phyloP scores from a whole-genome alignment of 2,797 vertebrate species.

The Gorsachius magnificus region DNA sequence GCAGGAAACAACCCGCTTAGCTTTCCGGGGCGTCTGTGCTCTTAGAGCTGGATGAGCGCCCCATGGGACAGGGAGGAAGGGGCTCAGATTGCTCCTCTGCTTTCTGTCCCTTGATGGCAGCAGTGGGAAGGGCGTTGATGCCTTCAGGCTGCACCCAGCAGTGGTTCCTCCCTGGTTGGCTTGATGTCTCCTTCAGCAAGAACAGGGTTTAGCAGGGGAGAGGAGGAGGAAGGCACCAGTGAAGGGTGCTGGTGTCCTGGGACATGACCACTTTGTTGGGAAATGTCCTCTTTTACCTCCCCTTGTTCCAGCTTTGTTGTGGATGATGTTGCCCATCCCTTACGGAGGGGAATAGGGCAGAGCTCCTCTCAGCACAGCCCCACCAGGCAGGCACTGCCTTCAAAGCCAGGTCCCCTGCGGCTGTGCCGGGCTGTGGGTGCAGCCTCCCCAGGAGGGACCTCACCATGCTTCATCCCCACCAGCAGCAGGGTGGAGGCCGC shows the following conservation, averaged over 20 bases:
- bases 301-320: not conserved
- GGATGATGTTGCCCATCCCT: not conserved
- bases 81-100: not conserved
- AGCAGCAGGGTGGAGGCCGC: not conserved
- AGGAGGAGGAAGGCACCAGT: not conserved
- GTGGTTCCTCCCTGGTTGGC: not conserved
- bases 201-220: not conserved
- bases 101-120: not conserved
- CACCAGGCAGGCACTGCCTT: not conserved
- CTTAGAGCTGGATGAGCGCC: not conserved
- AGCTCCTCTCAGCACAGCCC: not conserved
- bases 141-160: not conserved
- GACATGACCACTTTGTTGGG: not conserved
- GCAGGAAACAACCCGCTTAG: not conserved
- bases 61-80: not conserved
- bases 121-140: not conserved
- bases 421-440: not conserved
- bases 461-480: rapidly evolving
- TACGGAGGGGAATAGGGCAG: rapidly evolving
- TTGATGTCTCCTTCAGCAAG: not conserved
- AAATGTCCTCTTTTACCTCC: not conserved
- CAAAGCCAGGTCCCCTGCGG: not conserved
- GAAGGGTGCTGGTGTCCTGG: not conserved
- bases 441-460: not conserved
- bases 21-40: not conserved